Evolutionary conservation across 1,140 invertebrate genomes (phyloP), one percentile per base, ranked within the genome.

Genomic region (Drosophila pseudoananassae): DNA sequence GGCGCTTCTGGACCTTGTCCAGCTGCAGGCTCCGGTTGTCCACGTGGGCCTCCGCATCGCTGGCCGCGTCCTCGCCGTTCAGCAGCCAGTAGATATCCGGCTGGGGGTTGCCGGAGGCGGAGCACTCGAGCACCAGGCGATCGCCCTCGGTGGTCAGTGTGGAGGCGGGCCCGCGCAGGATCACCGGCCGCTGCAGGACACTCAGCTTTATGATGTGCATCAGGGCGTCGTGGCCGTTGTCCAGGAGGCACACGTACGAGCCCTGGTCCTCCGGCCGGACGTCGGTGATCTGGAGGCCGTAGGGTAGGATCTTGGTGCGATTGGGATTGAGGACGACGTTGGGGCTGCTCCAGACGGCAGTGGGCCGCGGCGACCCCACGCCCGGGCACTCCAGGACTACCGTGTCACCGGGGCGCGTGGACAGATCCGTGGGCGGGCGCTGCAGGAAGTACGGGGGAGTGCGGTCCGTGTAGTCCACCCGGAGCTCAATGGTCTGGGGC

Each of bases 41-140:
- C 15, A 92, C 76, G 33, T 91, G 91, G 1, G 95, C 93, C 36
- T 93, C 92, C 25, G 92, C 92, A 65, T 95, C 95, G 53, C 92
- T 92, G 4, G 91, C 89, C 2, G 95, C 91, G 15, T 94, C 92
- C 56, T 95, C 94, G 0, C 97, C 97, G 87, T 98, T 98, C 8
- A 98, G 94, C 25, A 98, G 92, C 97, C 97, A 98, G 52, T 95
- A 94, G 6, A 98, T 92, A 1, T 92, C 92, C 0, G 97, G 97
- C 45, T 94, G 91, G 0, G 97, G 96, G 46, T 94, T 92, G 0
- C 97, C 97, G 2, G 92, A 92, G 0, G 95, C 94, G 1, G 82
- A 91, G 82, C 96, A 97, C 1, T 93, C 93, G 1, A 97, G 79
- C n/a, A 94, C 93, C 1, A 96, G 77, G 51, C 94, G 91, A 4